Evolutionary conservation across 2,797 vertebrate species (phyloP), one percentile per base, ranked within the genome.

Genomic region (Anguilla megastoma): DNA sequence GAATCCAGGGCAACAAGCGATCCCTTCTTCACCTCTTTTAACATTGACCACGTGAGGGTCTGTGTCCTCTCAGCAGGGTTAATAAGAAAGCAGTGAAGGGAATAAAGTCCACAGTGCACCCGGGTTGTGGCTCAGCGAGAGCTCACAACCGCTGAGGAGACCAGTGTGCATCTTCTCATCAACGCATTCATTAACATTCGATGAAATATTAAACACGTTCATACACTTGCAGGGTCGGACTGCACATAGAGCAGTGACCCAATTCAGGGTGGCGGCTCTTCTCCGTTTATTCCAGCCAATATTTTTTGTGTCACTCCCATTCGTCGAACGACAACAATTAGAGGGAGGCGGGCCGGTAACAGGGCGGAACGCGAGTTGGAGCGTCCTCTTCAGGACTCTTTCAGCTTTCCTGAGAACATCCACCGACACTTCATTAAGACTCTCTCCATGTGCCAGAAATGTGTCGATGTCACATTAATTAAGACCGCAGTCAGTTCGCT

Each of bases 231-330:
- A 79, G 90, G 94, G 92, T 84, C 93, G 94, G 89, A 88, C 88
- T 89, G 91, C 91, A 95, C 95, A 94, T 94, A 93, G 90, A 41
- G 89, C 93, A 92, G 91, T 91, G 94, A 94, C 92, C 92, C 91
- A 94, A 93, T 94, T 93, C 92, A 91, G 91, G 90, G 91, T 27
- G 1, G 54, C 45, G 21, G 21, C 4, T 27, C n/a, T n/a, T 83
- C 18, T 10, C 0, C 12, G 58, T 74, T 79, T 56, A 21, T 82
- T 41, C 18, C 9, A 83, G 41, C 79, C 36, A 69, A 76, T 76
- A 76, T 85, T 85, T 85, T 52, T 85, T 48, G 66, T 74, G 50
- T 30, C 66, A 60, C 52, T 50, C 33, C 16, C n/a, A 58, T 14
- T 50, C 6, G 45, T 8, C 33, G 45, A n/a, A 84, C 87, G 89